Percentiles rank a stretch among this genome's conserved stretches.
Evolutionary conservation across 2,797 vertebrate species (phyloP).

Genomic region (Rhabdophis nuchalis): DNA sequence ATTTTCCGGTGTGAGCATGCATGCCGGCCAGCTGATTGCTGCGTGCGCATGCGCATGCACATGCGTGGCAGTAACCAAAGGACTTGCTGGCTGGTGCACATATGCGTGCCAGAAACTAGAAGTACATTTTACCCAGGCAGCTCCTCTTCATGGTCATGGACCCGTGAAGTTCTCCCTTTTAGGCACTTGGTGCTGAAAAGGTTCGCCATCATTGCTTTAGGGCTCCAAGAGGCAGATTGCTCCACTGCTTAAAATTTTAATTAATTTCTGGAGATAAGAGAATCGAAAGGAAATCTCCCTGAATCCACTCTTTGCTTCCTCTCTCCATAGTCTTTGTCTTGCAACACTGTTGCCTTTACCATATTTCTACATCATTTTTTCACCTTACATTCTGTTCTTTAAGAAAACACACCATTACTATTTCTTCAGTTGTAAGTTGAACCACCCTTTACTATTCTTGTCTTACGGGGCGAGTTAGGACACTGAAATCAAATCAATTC

Average conservation of each 20-base stretch:
- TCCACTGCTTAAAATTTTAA: not conserved
- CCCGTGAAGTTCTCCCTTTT: too few species aligned
- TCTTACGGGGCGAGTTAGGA: not conserved
- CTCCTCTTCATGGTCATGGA: too few species aligned
- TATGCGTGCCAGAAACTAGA: too few species aligned
- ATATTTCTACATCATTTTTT: not conserved
- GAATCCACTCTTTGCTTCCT: not conserved
- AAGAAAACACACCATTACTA: not conserved
- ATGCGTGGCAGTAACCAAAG: too few species aligned
- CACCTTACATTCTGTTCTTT: not conserved
- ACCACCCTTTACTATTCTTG: not conserved
- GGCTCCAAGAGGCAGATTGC: not conserved
- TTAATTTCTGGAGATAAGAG: not conserved
- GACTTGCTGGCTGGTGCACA: too few species aligned
- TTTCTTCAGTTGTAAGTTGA: not conserved
- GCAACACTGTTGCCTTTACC: not conserved
- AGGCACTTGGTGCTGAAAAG: too few species aligned
- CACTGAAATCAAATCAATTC: not conserved
- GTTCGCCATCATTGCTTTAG: not conserved
- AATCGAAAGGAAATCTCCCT: not conserved
- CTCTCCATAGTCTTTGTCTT: not conserved
- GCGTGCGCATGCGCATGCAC: too few species aligned
- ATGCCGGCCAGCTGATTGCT: too few species aligned
- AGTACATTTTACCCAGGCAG: too few species aligned
- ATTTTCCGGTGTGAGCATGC: too few species aligned